A percentile compares a stretch with the other conserved stretches of the same genome.
Evolutionary conservation across 2,888 invertebrate species (phyloP).

Genomic region (Sialis fuliginosa): DNA sequence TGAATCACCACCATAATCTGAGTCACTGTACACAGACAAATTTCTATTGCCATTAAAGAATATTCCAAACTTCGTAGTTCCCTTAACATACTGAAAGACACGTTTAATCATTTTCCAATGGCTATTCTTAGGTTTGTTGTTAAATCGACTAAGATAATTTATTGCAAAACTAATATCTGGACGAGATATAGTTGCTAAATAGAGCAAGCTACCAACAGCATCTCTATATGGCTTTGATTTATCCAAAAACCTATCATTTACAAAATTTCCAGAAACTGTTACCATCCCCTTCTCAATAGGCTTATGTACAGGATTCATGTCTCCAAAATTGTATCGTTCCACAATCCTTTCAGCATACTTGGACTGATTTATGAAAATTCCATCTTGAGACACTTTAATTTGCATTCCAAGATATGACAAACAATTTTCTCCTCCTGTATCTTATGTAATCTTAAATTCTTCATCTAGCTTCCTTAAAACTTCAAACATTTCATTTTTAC

Average conservation of each 20-base stretch:
- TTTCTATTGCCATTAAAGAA: conserved; percentile 7
- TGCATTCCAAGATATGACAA: conserved; percentile 13
- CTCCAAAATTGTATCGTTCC: conserved; percentile 8
- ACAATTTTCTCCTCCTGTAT: conserved; percentile 4
- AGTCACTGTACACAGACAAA: conserved; percentile 8
- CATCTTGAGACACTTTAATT: conserved; percentile 10
- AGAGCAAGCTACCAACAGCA: conserved; percentile 7
- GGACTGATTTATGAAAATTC: conserved; percentile 14
- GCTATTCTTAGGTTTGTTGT: conserved; percentile 8
- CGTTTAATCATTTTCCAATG: conserved; percentile 9
- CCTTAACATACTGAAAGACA: conserved; percentile 12
- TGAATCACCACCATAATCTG: conserved; percentile 9
- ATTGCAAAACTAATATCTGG: conserved; percentile 5
- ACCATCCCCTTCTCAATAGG: conserved; percentile 15
- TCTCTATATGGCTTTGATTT: conserved; percentile 6
- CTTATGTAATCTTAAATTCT: conserved; percentile 10
- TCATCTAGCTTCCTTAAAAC: conserved; percentile 7
- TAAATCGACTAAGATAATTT: conserved; percentile 4
- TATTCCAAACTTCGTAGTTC: conserved; percentile 9
- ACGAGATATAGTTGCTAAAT: conserved; percentile 4
- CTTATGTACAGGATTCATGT: conserved; percentile 9
- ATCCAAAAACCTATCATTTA: conserved; percentile 10
- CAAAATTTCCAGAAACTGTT: conserved; percentile 10
- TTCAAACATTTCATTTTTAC: conserved; percentile 7
- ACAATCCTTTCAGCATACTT: conserved; percentile 13